Evolutionary conservation across 2,888 invertebrate genomes (phyloP).

Genomic region (Aspidiotus rigidus): DNA sequence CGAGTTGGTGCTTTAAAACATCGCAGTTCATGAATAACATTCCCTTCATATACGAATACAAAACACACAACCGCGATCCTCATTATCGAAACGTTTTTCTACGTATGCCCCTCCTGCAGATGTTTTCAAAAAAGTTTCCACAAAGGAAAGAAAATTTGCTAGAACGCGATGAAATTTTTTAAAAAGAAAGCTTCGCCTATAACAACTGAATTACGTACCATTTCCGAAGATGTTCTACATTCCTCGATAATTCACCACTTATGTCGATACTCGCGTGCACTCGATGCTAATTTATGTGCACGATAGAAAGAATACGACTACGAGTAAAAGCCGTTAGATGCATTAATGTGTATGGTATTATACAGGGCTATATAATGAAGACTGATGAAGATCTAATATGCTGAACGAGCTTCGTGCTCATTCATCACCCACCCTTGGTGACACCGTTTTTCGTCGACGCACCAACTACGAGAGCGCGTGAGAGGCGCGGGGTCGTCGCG

Average conservation of each 20-base stretch:
- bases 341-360: slow-evolving; percentile 9
- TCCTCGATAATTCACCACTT: slow-evolving; percentile 8
- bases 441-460: neutral
- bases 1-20: no score
- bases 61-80: no score
- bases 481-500: neutral
- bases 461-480: neutral
- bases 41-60: no score
- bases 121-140: no score
- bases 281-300: slow-evolving; percentile 7
- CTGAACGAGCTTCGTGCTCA: slow-evolving; percentile 20
- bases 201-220: no score
- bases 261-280: neutral
- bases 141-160: no score
- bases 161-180: no score
- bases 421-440: slow-evolving; percentile 21
- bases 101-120: no score
- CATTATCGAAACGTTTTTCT: no score
- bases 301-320: neutral
- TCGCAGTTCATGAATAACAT: no score
- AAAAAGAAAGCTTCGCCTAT: no score
- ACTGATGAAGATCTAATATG: slow-evolving; percentile 25
- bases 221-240: no score
- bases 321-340: slow-evolving; percentile 19
- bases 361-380: slow-evolving; percentile 8